Evolutionary conservation across 2,113 vertebrate species (phyloP).

Genomic region (Glaucomys volans): DNA sequence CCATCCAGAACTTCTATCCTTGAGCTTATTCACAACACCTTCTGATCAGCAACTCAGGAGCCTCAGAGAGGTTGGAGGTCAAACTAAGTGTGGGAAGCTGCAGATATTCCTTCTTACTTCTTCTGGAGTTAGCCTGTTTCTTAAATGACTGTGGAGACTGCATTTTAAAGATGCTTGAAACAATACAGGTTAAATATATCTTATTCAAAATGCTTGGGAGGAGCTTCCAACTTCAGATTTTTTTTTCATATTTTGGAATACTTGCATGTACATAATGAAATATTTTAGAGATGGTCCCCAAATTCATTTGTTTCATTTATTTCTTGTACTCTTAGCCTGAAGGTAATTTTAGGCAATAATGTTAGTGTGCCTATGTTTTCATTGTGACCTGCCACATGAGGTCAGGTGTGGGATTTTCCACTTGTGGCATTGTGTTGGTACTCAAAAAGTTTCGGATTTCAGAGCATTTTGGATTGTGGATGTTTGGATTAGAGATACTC

Average conservation of each 20-base stretch:
- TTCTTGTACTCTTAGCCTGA: not conserved
- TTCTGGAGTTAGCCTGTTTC: not conserved
- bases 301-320: not conserved
- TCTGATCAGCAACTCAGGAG: not conserved
- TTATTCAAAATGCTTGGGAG: not conserved
- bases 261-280: not conserved
- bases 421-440: not conserved
- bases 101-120: not conserved
- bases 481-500: not conserved
- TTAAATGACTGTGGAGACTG: not conserved
- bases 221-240: not conserved
- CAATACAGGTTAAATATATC: not conserved
- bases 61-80: not conserved
- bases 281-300: not conserved
- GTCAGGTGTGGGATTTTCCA: not conserved
- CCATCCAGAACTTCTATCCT: not conserved
- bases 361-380: not conserved
- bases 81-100: not conserved
- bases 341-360: not conserved
- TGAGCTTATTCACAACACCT: not conserved
- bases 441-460: not conserved
- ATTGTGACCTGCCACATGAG: not conserved
- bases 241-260: not conserved
- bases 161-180: not conserved
- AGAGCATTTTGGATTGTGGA: not conserved